A percentile compares a stretch with the other conserved stretches of the same genome.
phyloP scores from a whole-genome alignment of 1,140 invertebrate genomes.

The Acarapis woodi region DNA sequence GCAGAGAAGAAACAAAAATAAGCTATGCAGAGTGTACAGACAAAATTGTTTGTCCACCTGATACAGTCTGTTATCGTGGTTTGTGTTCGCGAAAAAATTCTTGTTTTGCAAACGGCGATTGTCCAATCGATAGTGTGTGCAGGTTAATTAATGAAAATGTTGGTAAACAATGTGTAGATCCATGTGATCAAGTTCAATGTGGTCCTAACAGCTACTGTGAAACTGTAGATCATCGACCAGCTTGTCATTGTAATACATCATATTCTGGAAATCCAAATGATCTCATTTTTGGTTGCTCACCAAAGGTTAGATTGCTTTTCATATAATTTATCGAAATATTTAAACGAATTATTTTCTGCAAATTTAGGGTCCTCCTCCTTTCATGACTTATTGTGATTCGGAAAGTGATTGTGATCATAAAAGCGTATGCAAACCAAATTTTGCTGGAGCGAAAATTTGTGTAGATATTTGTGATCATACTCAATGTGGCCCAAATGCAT shows the following conservation, averaged over 20 bases:
- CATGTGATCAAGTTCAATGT: constrained; percentile 20
- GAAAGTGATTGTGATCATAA: constrained; percentile 9
- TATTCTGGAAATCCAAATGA: constrained; percentile 31
- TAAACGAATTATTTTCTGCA: no score
- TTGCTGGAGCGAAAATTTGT: constrained; percentile 10
- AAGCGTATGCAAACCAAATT: constrained; percentile 7
- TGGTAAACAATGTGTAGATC: constrained; percentile 10
- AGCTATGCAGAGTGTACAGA: constrained; percentile 3
- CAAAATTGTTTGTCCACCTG: constrained; percentile 4
- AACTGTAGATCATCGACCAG: constrained; percentile 43
- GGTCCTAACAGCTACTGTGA: constrained; percentile 63
- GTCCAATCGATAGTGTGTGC: constrained; percentile 15
- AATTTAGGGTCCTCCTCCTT: no score
- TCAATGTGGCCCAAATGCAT: constrained; percentile 59
- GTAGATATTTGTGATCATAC: constrained; percentile 42
- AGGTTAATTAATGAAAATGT: constrained; percentile 20
- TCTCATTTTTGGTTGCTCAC: constrained; percentile 12
- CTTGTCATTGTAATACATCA: constrained; percentile 51
- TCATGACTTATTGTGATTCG: constrained; percentile 7
- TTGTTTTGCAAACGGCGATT: constrained; percentile 4
- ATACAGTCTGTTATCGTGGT: constrained; percentile 4
- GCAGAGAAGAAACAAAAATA: background rate
- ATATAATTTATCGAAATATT: no score
- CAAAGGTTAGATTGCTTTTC: no score
- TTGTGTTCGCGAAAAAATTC: constrained; percentile 3